Evolutionary conservation across 2,113 vertebrate genomes (phyloP).

Genomic region (Balaenoptera acutorostrata): DNA sequence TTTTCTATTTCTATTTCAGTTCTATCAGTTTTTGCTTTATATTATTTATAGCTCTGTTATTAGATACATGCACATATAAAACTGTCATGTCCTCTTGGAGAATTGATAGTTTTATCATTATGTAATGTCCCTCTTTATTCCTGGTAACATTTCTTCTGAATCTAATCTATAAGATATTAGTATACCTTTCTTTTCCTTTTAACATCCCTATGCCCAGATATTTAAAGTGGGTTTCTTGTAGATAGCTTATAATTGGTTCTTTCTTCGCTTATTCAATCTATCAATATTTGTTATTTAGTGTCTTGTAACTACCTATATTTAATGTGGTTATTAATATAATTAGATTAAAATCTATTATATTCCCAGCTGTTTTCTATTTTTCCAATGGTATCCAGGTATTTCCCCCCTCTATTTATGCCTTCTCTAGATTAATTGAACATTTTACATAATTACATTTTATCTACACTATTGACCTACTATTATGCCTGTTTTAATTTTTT

Average conservation of each 20-base stretch:
- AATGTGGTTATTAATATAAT: not conserved
- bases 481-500: not conserved
- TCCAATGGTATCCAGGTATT: not conserved
- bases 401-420: not conserved
- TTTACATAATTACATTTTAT: not conserved
- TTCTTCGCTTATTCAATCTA: not conserved
- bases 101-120: not conserved
- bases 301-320: not conserved
- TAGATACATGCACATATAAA: not conserved
- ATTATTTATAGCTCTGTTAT: not conserved
- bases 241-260: not conserved
- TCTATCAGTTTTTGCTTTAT: not conserved
- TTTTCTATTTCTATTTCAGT: not conserved
- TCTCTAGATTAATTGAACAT: not conserved
- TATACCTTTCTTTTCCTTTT: not conserved
- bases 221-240: not conserved
- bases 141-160: not conserved
- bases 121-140: not conserved
- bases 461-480: not conserved
- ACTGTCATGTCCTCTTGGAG: not conserved
- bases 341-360: not conserved
- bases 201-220: not conserved
- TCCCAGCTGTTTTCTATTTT: not conserved
- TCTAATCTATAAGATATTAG: not conserved
- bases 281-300: not conserved